These are phyloP conservation scores for Pheosia tremula DNA, from an alignment of 2,888 invertebrate genomes.

Conservation along the genomic window DNA sequence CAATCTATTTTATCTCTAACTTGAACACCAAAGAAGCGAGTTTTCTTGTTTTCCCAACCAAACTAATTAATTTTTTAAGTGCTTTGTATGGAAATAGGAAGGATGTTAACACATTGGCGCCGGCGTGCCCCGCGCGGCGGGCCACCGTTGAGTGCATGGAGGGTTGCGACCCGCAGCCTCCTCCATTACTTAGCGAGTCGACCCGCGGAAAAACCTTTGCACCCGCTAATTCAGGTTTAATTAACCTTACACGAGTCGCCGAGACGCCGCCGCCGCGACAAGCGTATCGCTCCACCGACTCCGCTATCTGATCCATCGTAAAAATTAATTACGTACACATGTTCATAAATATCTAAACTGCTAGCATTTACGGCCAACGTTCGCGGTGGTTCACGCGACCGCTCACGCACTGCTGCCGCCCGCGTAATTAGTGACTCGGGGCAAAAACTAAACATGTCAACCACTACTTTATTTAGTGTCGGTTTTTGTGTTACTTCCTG, in stretches of 20 bases:
- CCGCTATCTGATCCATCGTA: constrained; percentile 81
- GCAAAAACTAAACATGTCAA: constrained; percentile 77
- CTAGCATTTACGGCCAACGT: constrained; percentile 76
- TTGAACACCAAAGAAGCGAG: constrained; percentile 39
- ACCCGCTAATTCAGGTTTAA: constrained; percentile 62
- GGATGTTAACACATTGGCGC: constrained; percentile 55
- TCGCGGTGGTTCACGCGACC: constrained; percentile 67
- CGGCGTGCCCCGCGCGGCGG: constrained; percentile 25
- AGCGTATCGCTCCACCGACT: constrained; percentile 74
- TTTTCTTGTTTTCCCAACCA: constrained; percentile 47
- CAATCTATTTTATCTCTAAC: constrained; percentile 56
- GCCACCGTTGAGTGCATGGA: constrained; percentile 49
- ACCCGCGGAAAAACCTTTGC: constrained; percentile 52
- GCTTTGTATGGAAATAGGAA: constrained; percentile 57
- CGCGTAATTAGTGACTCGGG: constrained; percentile 65
- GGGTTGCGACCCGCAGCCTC: constrained; percentile 45
- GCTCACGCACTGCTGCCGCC: constrained; percentile 62
- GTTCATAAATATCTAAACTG: constrained; percentile 82
- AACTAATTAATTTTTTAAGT: constrained; percentile 55
- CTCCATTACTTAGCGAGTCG: constrained; percentile 47
- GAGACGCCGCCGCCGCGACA: constrained; percentile 65
- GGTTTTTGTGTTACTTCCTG: constrained; percentile 80
- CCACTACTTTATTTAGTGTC: constrained; percentile 77
- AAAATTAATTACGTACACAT: constrained; percentile 84
- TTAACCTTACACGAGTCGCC: constrained; percentile 66